Evolutionary conservation across 2,797 vertebrate species (phyloP).

Genomic region (Thamnophis elegans): DNA sequence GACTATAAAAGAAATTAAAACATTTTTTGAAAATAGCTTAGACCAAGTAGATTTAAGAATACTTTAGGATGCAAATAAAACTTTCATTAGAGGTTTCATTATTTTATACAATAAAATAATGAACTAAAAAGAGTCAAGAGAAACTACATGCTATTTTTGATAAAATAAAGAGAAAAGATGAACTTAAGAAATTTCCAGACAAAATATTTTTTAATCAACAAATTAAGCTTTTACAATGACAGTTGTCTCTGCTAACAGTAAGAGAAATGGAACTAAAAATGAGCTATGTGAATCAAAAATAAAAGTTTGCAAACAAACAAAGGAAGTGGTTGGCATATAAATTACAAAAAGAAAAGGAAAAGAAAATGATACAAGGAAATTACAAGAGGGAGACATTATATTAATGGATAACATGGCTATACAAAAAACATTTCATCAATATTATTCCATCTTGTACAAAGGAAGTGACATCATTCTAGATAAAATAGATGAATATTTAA

Average conservation of each 20-base stretch:
- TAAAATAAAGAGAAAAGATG: background rate
- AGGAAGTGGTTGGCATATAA: background rate
- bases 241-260: background rate
- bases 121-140: background rate
- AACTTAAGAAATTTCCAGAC: background rate
- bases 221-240: background rate
- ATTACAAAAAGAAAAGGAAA: background rate
- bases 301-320: background rate
- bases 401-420: background rate
- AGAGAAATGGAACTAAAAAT: background rate
- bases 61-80: background rate
- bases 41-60: background rate
- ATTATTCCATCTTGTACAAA: background rate
- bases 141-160: background rate
- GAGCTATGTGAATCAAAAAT: background rate
- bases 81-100: background rate
- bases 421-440: background rate
- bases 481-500: background rate
- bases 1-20: background rate
- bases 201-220: background rate
- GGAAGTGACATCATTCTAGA: background rate
- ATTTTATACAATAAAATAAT: background rate
- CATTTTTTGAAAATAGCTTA: background rate
- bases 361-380: background rate
- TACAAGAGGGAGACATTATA: background rate